A percentile compares a stretch with the other conserved stretches of the same genome.
These are phyloP conservation scores for Chlorocebus sabaeus DNA, from an alignment of 2,113 vertebrate species.

Conservation along the genomic window DNA sequence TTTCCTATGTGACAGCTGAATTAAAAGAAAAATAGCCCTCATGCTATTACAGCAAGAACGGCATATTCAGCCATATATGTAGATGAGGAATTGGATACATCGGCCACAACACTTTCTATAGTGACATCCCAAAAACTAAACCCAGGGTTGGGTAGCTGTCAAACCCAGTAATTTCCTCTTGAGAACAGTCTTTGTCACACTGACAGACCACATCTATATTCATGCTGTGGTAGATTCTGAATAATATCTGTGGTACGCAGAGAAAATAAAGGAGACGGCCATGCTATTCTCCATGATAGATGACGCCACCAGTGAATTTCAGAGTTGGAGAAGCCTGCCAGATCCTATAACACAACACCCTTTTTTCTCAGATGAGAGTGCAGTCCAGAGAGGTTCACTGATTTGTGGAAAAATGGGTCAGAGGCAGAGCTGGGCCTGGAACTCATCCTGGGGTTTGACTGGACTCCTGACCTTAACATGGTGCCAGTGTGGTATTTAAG, in stretches of 20 bases:
- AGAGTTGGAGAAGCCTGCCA: not conserved
- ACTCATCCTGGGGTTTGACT: not conserved
- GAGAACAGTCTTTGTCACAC: slow-evolving; percentile 56
- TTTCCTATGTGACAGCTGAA: slow-evolving; percentile 47
- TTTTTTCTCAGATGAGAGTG: not conserved
- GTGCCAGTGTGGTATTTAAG: too few species aligned
- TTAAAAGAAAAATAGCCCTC: slow-evolving; percentile 41
- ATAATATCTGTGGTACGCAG: slow-evolving; percentile 22
- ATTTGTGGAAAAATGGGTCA: not conserved
- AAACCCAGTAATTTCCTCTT: slow-evolving; percentile 44
- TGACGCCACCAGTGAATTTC: not conserved
- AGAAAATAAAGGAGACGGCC: slow-evolving; percentile 50
- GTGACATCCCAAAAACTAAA: slow-evolving; percentile 55
- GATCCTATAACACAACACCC: not conserved
- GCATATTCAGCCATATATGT: not conserved
- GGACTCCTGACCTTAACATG: not conserved
- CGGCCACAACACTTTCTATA: slow-evolving; percentile 30
- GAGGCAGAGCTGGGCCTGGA: not conserved
- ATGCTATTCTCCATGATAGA: slow-evolving; percentile 18
- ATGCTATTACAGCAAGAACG: not conserved
- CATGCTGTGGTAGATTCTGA: slow-evolving; percentile 39
- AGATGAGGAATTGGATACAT: slow-evolving; percentile 16
- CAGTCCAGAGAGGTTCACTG: not conserved
- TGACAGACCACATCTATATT: slow-evolving; percentile 70
- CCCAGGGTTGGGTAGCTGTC: slow-evolving; percentile 49